A percentile compares a stretch with the other conserved stretches of the same genome.
phyloP scores from a whole-genome alignment of 2,797 vertebrate genomes.

The Smutsia temminckii region DNA sequence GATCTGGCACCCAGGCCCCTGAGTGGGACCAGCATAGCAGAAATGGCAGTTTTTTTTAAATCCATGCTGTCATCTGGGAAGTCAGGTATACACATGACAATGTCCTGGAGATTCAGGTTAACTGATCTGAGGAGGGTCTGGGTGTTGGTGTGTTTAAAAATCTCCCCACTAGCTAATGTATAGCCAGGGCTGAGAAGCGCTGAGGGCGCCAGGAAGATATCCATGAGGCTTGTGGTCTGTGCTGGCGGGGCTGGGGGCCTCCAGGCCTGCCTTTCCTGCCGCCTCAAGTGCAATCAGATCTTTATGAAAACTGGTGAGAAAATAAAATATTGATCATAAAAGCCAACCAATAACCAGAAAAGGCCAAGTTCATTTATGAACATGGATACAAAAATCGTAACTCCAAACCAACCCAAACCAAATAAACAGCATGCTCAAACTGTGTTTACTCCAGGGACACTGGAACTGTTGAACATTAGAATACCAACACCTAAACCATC shows the following conservation, averaged over 20 bases:
- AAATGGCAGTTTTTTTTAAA: rapidly evolving
- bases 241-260: rapidly evolving
- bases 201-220: rapidly evolving
- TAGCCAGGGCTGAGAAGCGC: not conserved
- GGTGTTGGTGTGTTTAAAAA: not conserved
- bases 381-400: not conserved
- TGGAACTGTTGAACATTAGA: not conserved
- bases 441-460: not conserved
- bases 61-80: not conserved
- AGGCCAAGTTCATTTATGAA: not conserved
- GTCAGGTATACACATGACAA: not conserved
- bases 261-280: not conserved
- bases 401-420: not conserved
- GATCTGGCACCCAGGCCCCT: rapidly evolving
- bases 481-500: not conserved
- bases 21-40: not conserved
- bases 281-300: not conserved
- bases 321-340: not conserved
- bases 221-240: not conserved
- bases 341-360: not conserved
- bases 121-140: not conserved
- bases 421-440: not conserved
- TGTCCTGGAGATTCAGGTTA: no score
- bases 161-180: rapidly evolving
- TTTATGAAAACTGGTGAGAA: not conserved